These are phyloP conservation scores for Lucilia cuprina DNA, from an alignment of 1,140 invertebrate species.

Conservation along the genomic window DNA sequence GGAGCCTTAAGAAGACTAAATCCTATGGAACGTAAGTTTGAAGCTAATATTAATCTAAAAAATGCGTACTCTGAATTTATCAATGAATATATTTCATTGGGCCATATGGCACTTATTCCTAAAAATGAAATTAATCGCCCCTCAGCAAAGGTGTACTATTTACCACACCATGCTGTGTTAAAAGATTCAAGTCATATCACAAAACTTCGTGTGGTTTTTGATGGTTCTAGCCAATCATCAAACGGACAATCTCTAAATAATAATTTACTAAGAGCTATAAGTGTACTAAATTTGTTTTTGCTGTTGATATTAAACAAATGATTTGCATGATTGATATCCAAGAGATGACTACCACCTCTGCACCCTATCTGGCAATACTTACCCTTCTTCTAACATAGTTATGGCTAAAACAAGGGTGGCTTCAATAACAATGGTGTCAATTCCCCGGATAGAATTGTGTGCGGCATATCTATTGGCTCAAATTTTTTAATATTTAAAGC, in stretches of 20 bases:
- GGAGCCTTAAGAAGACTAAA: no score
- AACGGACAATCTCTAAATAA: constrained; percentile 37
- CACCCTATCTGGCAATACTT: background rate
- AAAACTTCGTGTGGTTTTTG: background rate
- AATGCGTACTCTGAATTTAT: no score
- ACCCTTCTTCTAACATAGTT: constrained; percentile 33
- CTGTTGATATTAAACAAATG: constrained; percentile 40
- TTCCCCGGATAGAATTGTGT: constrained; percentile 51
- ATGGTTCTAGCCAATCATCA: constrained; percentile 38
- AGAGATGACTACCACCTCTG: no score
- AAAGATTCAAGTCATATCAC: background rate
- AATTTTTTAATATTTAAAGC: background rate
- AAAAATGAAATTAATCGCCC: no score
- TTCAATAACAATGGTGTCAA: constrained; percentile 46
- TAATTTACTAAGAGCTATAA: constrained; percentile 37
- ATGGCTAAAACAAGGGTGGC: constrained; percentile 16
- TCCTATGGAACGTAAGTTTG: no score
- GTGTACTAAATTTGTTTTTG: no score
- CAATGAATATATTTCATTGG: no score
- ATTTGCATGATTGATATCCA: no score
- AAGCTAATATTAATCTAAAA: no score
- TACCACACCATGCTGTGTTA: background rate
- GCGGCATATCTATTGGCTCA: constrained; percentile 39
- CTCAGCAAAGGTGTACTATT: background rate
- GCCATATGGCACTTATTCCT: no score